phyloP scores from a whole-genome alignment of 2,797 vertebrate species.

The Rhinophrynus dorsalis region DNA sequence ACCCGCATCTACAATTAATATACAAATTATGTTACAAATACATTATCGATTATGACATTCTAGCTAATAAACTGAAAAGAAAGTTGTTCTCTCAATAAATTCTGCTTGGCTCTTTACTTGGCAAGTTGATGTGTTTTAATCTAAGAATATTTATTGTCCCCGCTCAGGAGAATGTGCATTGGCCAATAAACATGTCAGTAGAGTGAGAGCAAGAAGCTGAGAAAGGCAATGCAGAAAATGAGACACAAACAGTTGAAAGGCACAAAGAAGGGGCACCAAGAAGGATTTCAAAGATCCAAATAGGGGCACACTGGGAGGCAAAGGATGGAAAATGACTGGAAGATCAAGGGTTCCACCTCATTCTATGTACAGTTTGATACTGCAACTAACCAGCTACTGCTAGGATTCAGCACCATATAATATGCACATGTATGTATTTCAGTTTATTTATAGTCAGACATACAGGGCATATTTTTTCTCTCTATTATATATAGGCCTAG shows the following conservation, averaged over 20 bases:
- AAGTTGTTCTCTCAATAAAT: conserved; percentile 30
- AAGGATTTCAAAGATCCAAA: neutral
- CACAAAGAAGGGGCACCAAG: neutral
- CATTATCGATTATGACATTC: conserved; percentile 39
- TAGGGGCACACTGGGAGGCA: neutral
- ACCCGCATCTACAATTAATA: conserved; percentile 34
- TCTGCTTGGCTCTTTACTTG: conserved; percentile 13
- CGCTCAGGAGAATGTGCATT: conserved; percentile 27
- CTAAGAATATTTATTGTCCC: conserved; percentile 30
- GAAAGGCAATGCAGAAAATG: conserved; percentile 1
- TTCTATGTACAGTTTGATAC: no score
- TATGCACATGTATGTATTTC: no score
- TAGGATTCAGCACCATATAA: no score
- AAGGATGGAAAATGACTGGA: no score
- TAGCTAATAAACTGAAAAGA: conserved; percentile 31
- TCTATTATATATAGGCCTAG: no score
- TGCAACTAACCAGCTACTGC: no score
- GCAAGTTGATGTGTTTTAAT: conserved; percentile 44
- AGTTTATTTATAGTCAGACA: no score
- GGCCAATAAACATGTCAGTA: conserved; percentile 36
- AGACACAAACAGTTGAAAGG: neutral
- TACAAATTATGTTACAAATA: conserved; percentile 35
- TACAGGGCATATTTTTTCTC: no score
- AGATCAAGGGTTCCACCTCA: no score
- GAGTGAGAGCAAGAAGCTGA: conserved; percentile 9